phyloP scores from a whole-genome alignment of 1,140 invertebrate species.

The Procambarus virginalis region DNA sequence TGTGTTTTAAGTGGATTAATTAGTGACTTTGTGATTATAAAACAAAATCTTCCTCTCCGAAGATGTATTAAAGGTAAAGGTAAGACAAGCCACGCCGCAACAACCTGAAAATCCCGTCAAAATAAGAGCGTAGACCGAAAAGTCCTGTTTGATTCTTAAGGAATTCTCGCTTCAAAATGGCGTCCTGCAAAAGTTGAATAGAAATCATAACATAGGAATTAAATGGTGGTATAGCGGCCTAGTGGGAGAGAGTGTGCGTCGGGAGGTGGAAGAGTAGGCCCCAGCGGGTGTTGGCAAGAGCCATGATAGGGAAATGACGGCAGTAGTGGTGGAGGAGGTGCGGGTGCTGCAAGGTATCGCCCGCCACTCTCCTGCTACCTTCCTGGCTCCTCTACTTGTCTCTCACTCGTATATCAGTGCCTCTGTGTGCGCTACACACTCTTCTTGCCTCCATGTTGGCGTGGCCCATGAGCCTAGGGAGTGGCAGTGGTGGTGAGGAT shows the following conservation, averaged over 20 bases:
- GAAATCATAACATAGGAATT: constrained; percentile 9
- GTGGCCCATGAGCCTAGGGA: too few relatives aligned
- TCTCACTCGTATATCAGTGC: constrained; percentile 2
- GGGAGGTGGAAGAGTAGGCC: not conserved
- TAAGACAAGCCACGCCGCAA: not conserved
- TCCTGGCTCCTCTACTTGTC: not conserved
- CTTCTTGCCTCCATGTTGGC: not conserved
- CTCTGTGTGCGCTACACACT: not conserved
- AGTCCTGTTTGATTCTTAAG: constrained; percentile 16
- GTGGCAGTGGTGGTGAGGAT: too few relatives aligned
- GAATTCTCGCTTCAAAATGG: constrained; percentile 18
- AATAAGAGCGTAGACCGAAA: constrained; percentile 5
- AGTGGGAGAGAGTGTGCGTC: not conserved
- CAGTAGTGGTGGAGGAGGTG: not conserved
- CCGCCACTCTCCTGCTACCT: not conserved
- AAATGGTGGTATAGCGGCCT: not conserved
- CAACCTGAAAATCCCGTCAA: not conserved
- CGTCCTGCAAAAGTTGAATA: constrained; percentile 14
- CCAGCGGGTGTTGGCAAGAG: not conserved
- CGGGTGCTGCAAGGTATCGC: not conserved
- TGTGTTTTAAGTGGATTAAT: constrained; percentile 38
- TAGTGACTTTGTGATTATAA: constrained; percentile 15
- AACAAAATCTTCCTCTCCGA: not conserved
- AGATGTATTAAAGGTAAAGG: not conserved
- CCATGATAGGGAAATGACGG: not conserved